These are phyloP conservation scores for Habropoda laboriosa DNA, from an alignment of 1,140 invertebrate species.

Conservation along the genomic window DNA sequence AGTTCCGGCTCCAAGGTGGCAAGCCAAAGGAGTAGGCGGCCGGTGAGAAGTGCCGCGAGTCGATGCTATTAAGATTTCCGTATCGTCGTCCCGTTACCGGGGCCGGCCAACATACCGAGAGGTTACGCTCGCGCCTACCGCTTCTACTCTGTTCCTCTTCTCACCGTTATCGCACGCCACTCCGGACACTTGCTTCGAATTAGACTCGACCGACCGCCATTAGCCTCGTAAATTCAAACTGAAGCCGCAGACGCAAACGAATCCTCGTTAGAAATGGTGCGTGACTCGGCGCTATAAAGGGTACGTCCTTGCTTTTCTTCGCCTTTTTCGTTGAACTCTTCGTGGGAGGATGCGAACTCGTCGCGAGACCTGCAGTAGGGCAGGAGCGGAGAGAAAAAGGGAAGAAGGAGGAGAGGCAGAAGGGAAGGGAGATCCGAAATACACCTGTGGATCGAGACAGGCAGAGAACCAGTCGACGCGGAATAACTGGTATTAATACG, in stretches of 20 bases:
- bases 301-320: conserved; percentile 16
- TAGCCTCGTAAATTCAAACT: too few relatives aligned
- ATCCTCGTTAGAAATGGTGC: too few relatives aligned
- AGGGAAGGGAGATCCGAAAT: conserved; percentile 68
- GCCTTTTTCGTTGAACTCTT: conserved; percentile 37
- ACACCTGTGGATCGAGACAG: conserved; percentile 76
- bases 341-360: too few relatives aligned
- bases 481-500: conserved; percentile 81
- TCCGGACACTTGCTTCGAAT: too few relatives aligned
- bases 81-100: conserved; percentile 55
- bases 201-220: too few relatives aligned
- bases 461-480: conserved; percentile 75
- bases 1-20: conserved; percentile 65
- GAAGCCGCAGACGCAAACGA: too few relatives aligned
- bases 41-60: conserved; percentile 38
- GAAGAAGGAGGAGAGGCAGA: not conserved
- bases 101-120: not conserved
- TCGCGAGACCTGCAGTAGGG: too few relatives aligned
- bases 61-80: conserved; percentile 68
- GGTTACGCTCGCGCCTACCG: not conserved
- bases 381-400: not conserved
- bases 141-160: not conserved
- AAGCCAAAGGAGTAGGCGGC: conserved; percentile 38
- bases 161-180: not conserved
- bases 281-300: too few relatives aligned